Base-by-base conservation (phyloP, 1,140 invertebrate species). In the Nylanderia fulva region DNA sequence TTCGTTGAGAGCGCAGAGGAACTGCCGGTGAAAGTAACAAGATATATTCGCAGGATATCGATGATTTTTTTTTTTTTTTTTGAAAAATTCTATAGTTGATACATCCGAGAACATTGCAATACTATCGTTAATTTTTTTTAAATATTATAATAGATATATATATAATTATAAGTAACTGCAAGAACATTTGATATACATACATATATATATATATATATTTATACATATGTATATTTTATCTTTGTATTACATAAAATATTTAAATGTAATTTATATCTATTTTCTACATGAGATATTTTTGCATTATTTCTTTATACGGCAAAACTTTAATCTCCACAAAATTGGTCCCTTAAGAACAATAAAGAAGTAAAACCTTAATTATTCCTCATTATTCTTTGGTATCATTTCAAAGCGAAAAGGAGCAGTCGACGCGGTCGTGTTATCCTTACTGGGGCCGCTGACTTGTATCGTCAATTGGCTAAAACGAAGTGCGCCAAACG, bases 401-500 rank as follows among this genome's bases (percentile, higher is more conserved):
- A n/a, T 18, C 2, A 36, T 52, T 29, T 42, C 3, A 39, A 54
- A 66, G 33, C 7, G 48, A n/a, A 54, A 79, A 54, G 6, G 21
- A 58, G 29, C 8, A 60, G 27, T 24, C 24, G 18, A 45, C 21
- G 21, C 33, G 54, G 4, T 60, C n/a, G 13, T 52, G n/a, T 76
- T 21, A 72, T 72, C 24, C 66, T 39, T 36, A 21, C 56, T 18
- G 45, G 33, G 21, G 13, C 24, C 54, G 68, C 42, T 39, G 27
- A 42, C 56, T 82, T 52, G 64, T 89, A 86, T 85, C 45, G 84
- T 91, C 90, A 90, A 91, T 92, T 92, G 87, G 68, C 85, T 90
- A 84, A 92, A 89, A 85, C 87, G 84, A 91, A 87, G 80, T 88
- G 88, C 89, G 82, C 72, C 61, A 85, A 79, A 63, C 80, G 84